Evolutionary conservation across 2,797 vertebrate species (phyloP).

Genomic region (Natrix natrix): DNA sequence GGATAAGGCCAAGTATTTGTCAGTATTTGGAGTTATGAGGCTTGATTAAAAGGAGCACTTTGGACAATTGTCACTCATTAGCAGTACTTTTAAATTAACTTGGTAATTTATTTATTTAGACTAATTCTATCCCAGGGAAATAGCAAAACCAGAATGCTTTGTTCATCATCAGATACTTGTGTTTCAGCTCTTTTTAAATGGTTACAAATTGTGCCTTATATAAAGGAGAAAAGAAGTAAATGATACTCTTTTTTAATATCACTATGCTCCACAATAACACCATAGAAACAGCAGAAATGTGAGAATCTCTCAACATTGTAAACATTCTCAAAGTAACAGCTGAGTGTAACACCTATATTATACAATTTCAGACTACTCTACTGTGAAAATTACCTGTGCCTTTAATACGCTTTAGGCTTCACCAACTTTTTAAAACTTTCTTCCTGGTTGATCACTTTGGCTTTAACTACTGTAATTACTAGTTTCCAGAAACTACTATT

Average conservation of each 20-base stretch:
- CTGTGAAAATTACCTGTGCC: constrained; percentile 36
- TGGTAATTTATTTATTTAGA: neutral
- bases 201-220: neutral
- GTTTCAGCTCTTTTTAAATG: neutral
- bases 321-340: constrained; percentile 53
- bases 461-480: neutral
- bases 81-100: neutral
- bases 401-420: constrained; percentile 13
- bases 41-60: neutral
- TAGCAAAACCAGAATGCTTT: neutral
- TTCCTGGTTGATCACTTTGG: neutral
- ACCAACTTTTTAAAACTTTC: neutral
- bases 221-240: constrained; percentile 1
- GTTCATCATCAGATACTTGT: neutral
- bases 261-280: constrained; percentile 16
- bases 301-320: constrained; percentile 44
- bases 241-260: neutral
- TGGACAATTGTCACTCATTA: neutral
- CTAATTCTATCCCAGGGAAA: neutral
- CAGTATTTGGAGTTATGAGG: neutral
- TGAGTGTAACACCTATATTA: constrained; percentile 50
- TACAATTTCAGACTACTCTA: constrained; percentile 9
- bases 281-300: constrained; percentile 32
- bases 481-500: neutral
- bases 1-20: neutral